Evolutionary conservation across 1,140 invertebrate genomes (phyloP).

Genomic region (Leptinotarsa defecta): DNA sequence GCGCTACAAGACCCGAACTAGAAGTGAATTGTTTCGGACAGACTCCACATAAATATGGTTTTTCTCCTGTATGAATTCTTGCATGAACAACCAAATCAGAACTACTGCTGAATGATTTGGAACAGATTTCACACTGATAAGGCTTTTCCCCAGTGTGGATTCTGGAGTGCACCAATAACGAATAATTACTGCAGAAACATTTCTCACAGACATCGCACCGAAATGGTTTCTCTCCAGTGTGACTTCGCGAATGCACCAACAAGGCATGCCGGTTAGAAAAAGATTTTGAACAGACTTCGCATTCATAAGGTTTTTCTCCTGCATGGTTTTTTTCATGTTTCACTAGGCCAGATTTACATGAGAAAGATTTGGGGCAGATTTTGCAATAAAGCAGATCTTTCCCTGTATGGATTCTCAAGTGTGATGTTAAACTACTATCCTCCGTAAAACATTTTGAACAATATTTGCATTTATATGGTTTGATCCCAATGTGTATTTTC

Average conservation of each 20-base stretch:
- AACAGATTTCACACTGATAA: background rate
- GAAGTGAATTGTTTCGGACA: background rate
- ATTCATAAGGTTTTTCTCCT: constrained; percentile 48
- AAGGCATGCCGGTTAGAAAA: constrained; percentile 71
- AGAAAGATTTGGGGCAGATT: constrained; percentile 1
- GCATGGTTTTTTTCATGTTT: background rate
- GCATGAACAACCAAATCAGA: background rate
- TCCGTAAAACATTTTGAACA: no score
- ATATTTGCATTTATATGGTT: no score
- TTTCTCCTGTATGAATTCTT: background rate
- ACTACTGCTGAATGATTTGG: background rate
- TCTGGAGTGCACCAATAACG: background rate
- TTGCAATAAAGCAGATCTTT: background rate
- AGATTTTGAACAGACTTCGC: constrained; percentile 63
- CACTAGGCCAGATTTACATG: background rate
- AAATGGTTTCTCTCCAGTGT: constrained; percentile 56
- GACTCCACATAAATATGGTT: background rate
- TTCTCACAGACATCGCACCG: constrained; percentile 58
- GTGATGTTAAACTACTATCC: no score
- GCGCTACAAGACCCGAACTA: background rate
- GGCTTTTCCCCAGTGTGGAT: background rate
- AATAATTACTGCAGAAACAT: constrained; percentile 15
- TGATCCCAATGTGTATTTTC: background rate
- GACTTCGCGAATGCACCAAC: constrained; percentile 59
- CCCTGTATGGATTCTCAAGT: background rate